Base-by-base conservation (phyloP, 2,888 invertebrate genomes). In the Epinotia brunnichana region DNA sequence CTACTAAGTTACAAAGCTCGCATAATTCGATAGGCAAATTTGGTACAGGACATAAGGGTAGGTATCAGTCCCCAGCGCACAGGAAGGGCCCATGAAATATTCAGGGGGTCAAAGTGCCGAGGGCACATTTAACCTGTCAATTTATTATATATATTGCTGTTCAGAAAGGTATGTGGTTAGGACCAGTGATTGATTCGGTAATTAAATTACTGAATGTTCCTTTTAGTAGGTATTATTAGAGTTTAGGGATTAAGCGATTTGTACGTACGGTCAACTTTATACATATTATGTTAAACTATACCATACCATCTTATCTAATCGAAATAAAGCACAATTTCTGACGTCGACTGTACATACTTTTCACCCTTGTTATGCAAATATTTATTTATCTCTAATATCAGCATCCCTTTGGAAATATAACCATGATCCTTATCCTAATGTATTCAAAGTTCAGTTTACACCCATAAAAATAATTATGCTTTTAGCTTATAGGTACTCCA, bases 1-100 rank as follows among this genome's bases (percentile, higher is more conserved):
- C n/a, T n/a, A n/a, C n/a, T 53, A 64, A 10, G 51, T 53, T 24
- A 66, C 62, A 68, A 72, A 72, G 72, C 61, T 56, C 56, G 39
- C 61, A 68, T 72, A 72, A 72, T 59, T 69, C 73, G 63, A 73
- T 73, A 69, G 68, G 68, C 63, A 69, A 69, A 73, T 73, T 73
- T 63, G 63, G 69, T 73, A 69, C 69, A 66, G 41, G 61, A 29
- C 61, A 57, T 68, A 62, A 68, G 61, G 67, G 57, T 69, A 63
- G 67, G 57, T 69, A 69, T 69, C 71, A 53, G 53, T 63, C 63
- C 41, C 21, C 21, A 59, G 69, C 72, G 75, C 67, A 69, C 73
- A 73, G 71, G 44, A 71, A 76, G 74, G 75, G 72, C 68, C 64
- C 74, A 80, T 86, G 80, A 85, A 85, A 86, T 85, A 87, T 88